These are phyloP conservation scores for Orgyia antiqua DNA, from an alignment of 2,888 invertebrate genomes.

Conservation along the genomic window DNA sequence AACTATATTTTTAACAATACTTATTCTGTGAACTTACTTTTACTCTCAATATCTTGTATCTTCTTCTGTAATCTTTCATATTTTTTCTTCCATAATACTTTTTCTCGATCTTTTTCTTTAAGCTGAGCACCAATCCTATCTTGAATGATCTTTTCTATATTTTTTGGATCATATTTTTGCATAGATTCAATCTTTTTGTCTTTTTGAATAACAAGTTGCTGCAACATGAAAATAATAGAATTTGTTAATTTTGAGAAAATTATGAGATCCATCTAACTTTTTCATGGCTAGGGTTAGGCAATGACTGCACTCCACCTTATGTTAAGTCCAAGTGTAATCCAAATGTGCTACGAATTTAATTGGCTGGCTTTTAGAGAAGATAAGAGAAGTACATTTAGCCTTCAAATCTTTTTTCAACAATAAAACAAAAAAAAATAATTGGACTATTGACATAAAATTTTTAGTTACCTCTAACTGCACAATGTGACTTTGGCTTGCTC, in stretches of 20 bases:
- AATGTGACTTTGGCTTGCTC: slow-evolving; percentile 41
- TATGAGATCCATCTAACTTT: neutral
- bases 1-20: too few species aligned
- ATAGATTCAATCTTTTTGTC: slow-evolving; percentile 30
- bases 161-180: slow-evolving; percentile 1
- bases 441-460: too few species aligned
- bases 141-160: neutral
- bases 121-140: slow-evolving; percentile 1
- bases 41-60: slow-evolving; percentile 1
- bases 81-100: slow-evolving; percentile 4
- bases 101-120: slow-evolving; percentile 5
- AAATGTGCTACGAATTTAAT: too few species aligned
- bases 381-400: too few species aligned
- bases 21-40: too few species aligned
- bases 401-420: too few species aligned
- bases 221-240: slow-evolving; percentile 19
- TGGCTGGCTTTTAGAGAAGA: too few species aligned
- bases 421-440: too few species aligned
- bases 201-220: slow-evolving; percentile 39
- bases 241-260: neutral
- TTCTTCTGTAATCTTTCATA: slow-evolving; percentile 5
- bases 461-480: slow-evolving; percentile 57
- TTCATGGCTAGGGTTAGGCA: too few species aligned
- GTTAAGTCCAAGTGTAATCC: too few species aligned
- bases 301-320: too few species aligned